Evolutionary conservation across 2,113 vertebrate species (phyloP).

Genomic region (Pterocles orientalis): DNA sequence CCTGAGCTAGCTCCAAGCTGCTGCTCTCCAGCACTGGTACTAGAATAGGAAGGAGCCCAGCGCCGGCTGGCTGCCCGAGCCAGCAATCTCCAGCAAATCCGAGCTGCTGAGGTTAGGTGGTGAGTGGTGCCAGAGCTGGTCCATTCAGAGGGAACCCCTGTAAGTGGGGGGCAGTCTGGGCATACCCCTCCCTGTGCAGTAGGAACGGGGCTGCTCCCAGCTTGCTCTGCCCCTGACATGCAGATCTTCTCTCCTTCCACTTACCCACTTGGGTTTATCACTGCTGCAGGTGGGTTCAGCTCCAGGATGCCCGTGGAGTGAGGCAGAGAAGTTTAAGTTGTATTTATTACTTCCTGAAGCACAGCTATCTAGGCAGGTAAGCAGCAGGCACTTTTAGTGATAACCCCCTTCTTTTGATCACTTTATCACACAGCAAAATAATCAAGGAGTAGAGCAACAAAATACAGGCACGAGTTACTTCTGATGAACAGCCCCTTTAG

Average conservation of each 20-base stretch:
- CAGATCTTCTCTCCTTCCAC: not conserved
- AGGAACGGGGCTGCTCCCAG: not conserved
- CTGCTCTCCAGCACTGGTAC: not conserved
- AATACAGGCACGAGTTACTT: not conserved
- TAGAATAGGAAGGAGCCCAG: not conserved
- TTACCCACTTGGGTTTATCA: not conserved
- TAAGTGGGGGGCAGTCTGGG: fast-evolving
- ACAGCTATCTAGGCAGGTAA: not conserved
- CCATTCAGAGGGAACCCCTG: not conserved
- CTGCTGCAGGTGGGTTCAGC: not conserved
- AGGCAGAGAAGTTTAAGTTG: not conserved
- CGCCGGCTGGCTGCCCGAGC: not conserved
- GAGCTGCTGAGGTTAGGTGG: not conserved
- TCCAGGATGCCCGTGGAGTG: not conserved
- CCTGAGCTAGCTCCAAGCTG: not conserved
- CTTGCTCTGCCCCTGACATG: not conserved
- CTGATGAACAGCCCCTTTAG: not conserved
- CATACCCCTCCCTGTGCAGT: fast-evolving
- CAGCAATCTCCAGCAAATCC: not conserved
- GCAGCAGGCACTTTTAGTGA: not conserved
- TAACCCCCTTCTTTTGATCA: not conserved
- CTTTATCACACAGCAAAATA: not conserved
- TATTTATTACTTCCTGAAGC: not conserved
- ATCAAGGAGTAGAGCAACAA: not conserved
- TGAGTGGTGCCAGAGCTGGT: not conserved